These are phyloP conservation scores for Lithobates pipiens DNA, from an alignment of 2,797 vertebrate species.

Conservation along the genomic window DNA sequence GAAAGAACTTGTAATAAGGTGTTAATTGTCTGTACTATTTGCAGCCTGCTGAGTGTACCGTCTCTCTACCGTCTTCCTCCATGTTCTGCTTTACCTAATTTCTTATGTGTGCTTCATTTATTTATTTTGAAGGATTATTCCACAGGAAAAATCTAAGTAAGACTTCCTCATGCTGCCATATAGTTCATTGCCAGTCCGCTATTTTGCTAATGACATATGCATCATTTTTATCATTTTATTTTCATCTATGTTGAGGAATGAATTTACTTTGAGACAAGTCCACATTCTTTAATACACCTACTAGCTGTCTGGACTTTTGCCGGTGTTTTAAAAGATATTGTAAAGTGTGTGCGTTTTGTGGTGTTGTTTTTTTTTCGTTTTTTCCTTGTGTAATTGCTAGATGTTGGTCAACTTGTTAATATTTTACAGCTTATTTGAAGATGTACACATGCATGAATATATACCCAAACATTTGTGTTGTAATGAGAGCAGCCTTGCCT, in stretches of 20 bases:
- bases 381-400: too few species aligned
- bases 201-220: not conserved
- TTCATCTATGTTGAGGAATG: not conserved
- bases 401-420: too few species aligned
- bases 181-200: not conserved
- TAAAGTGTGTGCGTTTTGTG: too few species aligned
- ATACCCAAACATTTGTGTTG: too few species aligned
- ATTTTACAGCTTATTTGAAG: too few species aligned
- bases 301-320: not conserved
- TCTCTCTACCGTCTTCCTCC: not conserved
- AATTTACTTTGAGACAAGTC: not conserved
- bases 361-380: too few species aligned
- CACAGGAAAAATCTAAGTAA: slow-evolving; percentile 7
- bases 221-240: not conserved
- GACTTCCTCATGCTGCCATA: not conserved
- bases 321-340: too few species aligned
- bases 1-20: slow-evolving; percentile 13
- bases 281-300: not conserved
- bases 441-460: too few species aligned
- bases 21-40: slow-evolving; percentile 1
- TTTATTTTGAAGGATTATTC: slow-evolving; percentile 7
- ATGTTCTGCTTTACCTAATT: not conserved
- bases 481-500: too few species aligned
- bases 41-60: not conserved
- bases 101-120: not conserved